Base-by-base conservation (phyloP, 1,140 invertebrate species). In the Drosophila littoralis region DNA sequence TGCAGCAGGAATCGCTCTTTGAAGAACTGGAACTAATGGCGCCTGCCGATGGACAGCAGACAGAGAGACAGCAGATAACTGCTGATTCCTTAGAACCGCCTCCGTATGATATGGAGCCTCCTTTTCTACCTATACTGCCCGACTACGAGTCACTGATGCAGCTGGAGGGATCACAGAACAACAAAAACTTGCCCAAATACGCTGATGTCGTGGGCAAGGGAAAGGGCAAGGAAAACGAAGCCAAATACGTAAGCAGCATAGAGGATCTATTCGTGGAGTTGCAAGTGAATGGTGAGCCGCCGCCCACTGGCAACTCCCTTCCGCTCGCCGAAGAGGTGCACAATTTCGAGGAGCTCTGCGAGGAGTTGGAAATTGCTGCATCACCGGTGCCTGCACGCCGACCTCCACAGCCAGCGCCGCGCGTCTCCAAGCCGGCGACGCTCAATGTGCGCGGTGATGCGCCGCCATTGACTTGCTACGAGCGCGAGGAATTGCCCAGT, bases 91-190 rank as follows among this genome's bases (percentile, higher is more conserved):
- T 8, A 6, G 42, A 85, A 2, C 79, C 80, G 10, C 83, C 83
- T 32, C 80, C 79, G 9, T 86, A 86, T 63, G 79, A 83, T 17
- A 13, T 70, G 6, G 43, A 54, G 3, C 66, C 2, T 7, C 35
- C 35, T 12, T 15, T 22, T 38, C 33, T 9, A n/a, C 72, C 67
- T 2, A 40, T 51, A 5, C 57, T 89, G 12, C 84, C 84, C 15
- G 84, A 89, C 65, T 89, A 89, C 43, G 85, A 89, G 7, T 75
- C 77, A n/a, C 58, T 89, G 6, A 89, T 89, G 85, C 74, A 75
- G 50, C 32, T 78, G 51, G 84, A 88, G 0, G 63, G 7, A n/a
- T 33, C 48, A 0, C 73, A 68, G 42, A 13, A n/a, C 10, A 43
- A 69, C 1, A 54, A 51, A 7, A 80, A 42, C 17, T 42, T 89